Conservation (phyloP, 1,140 invertebrate species). For the Zaprionus nigranus region DNA sequence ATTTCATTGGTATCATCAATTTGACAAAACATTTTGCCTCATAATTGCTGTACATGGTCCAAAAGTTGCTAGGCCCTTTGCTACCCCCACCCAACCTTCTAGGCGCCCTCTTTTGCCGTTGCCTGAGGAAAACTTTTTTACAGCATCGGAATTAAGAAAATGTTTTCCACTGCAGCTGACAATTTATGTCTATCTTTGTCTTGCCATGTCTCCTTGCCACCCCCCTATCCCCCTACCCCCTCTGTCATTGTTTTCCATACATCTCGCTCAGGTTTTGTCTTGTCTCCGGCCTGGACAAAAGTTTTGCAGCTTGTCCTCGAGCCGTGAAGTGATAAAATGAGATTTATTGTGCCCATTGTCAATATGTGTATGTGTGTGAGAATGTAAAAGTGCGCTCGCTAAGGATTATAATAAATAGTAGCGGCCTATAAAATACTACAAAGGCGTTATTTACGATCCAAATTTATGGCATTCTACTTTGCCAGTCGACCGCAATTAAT, state of each 20-base stretch:
- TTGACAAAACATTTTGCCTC: constrained; percentile 29
- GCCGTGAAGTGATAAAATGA: constrained; percentile 73
- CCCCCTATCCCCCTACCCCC: not conserved
- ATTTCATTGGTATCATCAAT: constrained; percentile 50
- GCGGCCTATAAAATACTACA: constrained; percentile 52
- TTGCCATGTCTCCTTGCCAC: not conserved
- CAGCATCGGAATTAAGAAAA: constrained; percentile 56
- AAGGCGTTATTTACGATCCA: constrained; percentile 62
- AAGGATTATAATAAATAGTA: constrained; percentile 61
- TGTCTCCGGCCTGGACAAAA: constrained; percentile 48
- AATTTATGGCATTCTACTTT: constrained; percentile 46
- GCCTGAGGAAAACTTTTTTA: constrained; percentile 29
- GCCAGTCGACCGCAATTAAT: constrained; percentile 42
- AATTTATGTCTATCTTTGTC: constrained; percentile 67
- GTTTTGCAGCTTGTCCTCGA: constrained; percentile 53
- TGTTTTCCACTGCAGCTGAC: constrained; percentile 54
- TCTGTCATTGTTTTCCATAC: constrained; percentile 31
- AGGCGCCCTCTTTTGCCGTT: not conserved
- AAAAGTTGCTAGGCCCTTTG: not conserved
- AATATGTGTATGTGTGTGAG: constrained; percentile 13
- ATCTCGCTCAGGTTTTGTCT: constrained; percentile 33
- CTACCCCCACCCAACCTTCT: not conserved
- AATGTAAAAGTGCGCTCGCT: not conserved
- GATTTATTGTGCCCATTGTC: constrained; percentile 71
- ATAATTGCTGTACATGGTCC: constrained; percentile 15